phyloP scores from a whole-genome alignment of 2,113 vertebrate species.

The Festucalex cinctus region DNA sequence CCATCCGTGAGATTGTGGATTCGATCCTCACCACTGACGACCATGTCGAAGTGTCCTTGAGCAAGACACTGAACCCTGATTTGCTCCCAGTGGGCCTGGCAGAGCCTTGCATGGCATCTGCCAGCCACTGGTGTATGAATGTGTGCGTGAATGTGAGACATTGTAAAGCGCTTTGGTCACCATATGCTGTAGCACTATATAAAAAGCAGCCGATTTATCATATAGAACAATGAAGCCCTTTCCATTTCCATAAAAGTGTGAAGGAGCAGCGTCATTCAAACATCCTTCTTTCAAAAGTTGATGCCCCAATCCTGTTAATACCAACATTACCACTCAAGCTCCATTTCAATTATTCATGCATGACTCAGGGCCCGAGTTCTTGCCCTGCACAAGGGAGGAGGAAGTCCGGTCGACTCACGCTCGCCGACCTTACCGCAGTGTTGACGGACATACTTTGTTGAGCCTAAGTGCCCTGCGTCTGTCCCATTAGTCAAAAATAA shows the following conservation, averaged over 20 bases:
- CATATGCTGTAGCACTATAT: no score
- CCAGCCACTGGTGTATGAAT: no score
- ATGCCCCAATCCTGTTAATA: constrained; percentile 2
- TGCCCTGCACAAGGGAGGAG: constrained; percentile 22
- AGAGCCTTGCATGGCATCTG: no score
- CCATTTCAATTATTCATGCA: constrained; percentile 7
- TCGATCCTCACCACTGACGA: no score
- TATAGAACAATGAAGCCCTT: not conserved
- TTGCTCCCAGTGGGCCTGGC: no score
- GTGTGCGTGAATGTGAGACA: no score
- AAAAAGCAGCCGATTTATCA: no score
- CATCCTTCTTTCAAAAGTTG: constrained; percentile 17
- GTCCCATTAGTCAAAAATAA: constrained; percentile 65
- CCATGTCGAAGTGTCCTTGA: no score
- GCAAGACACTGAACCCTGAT: no score
- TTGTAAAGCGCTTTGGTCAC: no score
- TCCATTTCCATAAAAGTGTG: not conserved
- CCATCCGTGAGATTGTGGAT: no score
- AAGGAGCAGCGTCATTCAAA: constrained; percentile 8
- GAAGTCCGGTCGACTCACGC: constrained; percentile 34
- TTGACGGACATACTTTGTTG: constrained; percentile 46
- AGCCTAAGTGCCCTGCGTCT: constrained; percentile 43
- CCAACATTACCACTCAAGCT: constrained; percentile 15
- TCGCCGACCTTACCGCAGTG: constrained; percentile 35
- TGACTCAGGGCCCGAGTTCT: constrained; percentile 13